Percentiles rank a stretch among this genome's conserved stretches.
These are phyloP conservation scores for Ptilodon capucinus DNA, from an alignment of 2,888 invertebrate genomes.

Conservation along the genomic window DNA sequence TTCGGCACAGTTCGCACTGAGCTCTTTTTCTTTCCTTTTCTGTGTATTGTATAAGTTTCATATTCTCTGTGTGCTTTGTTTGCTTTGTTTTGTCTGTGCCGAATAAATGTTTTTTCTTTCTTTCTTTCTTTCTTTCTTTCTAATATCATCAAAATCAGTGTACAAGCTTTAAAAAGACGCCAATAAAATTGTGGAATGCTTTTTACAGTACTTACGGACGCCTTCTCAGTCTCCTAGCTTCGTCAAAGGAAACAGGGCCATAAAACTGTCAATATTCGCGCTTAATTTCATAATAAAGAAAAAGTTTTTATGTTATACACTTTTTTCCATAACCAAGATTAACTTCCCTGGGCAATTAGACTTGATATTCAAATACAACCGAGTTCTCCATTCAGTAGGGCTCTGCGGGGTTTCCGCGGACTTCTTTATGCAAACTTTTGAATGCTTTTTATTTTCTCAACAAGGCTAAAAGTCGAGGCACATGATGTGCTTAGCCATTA, in stretches of 20 bases:
- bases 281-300: slow-evolving; percentile 31
- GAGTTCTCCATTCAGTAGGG: slow-evolving; percentile 43
- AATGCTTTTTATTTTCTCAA: slow-evolving; percentile 38
- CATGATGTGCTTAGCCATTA: slow-evolving; percentile 63
- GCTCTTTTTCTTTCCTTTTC: too few species aligned
- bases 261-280: slow-evolving; percentile 26
- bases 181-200: slow-evolving; percentile 1
- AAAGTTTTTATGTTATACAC: slow-evolving; percentile 35
- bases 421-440: slow-evolving; percentile 28
- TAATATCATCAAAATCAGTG: too few species aligned
- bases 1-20: too few species aligned
- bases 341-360: slow-evolving; percentile 45
- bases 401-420: slow-evolving; percentile 23
- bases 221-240: too few species aligned
- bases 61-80: too few species aligned
- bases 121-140: too few species aligned
- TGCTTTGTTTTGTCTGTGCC: too few species aligned
- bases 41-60: too few species aligned
- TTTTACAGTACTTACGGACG: slow-evolving; percentile 5
- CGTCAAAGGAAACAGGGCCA: slow-evolving; percentile 15
- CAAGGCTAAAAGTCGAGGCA: slow-evolving; percentile 43
- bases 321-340: slow-evolving; percentile 28
- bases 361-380: slow-evolving; percentile 43
- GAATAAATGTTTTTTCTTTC: too few species aligned
- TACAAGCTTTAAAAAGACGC: too few species aligned